phyloP scores from a whole-genome alignment of 2,113 vertebrate genomes.

The Stigmatopora argus region DNA sequence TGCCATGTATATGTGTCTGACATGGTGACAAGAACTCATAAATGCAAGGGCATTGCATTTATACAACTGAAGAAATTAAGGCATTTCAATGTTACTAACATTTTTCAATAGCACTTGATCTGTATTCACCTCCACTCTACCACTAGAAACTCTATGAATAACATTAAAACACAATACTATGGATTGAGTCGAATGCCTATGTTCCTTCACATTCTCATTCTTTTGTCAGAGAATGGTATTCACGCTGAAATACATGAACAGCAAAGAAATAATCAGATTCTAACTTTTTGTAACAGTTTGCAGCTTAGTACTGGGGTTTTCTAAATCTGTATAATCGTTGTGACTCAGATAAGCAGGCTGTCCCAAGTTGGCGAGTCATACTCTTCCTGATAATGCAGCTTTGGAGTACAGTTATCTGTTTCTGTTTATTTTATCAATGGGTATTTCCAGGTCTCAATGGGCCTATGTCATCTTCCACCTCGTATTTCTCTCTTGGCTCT shows the following conservation, averaged over 20 bases:
- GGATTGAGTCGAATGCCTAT: conserved; percentile 19
- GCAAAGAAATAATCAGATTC: conserved; percentile 42
- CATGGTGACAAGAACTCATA: conserved; percentile 36
- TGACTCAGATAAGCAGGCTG: conserved; percentile 38
- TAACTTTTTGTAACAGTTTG: conserved; percentile 30
- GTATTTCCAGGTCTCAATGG: conserved; percentile 31
- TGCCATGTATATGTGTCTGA: conserved; percentile 55
- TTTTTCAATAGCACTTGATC: conserved; percentile 44
- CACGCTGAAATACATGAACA: conserved; percentile 32
- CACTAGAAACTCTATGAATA: conserved; percentile 67
- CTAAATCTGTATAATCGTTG: conserved; percentile 44
- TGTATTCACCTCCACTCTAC: conserved; percentile 54
- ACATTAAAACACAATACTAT: conserved; percentile 53
- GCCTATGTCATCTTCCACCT: conserved; percentile 24
- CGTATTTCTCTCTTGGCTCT: conserved; percentile 27
- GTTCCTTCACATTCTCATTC: conserved; percentile 15
- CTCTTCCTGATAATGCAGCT: conserved; percentile 35
- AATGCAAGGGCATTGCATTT: conserved; percentile 62
- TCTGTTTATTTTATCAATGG: conserved; percentile 34
- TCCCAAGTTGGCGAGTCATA: conserved; percentile 39
- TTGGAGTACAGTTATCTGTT: conserved; percentile 40
- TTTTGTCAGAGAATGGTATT: conserved; percentile 27
- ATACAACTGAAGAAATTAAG: conserved; percentile 38
- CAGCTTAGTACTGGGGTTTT: conserved; percentile 23
- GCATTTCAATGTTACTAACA: conserved; percentile 35